phyloP scores from a whole-genome alignment of 2,888 invertebrate species.

The Nomada ferruginata region DNA sequence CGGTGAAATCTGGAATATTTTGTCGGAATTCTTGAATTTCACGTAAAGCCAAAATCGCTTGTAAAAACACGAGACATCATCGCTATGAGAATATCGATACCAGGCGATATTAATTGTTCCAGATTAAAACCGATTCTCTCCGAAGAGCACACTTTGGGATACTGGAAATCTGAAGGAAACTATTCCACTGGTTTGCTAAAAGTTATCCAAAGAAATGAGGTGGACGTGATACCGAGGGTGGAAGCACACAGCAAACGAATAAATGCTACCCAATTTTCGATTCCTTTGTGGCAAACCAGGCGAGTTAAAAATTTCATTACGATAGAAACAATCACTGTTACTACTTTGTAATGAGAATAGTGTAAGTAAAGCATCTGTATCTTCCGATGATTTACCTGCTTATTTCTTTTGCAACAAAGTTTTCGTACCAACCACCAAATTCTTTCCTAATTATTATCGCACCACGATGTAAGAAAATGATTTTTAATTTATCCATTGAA shows the following conservation, averaged over 20 bases:
- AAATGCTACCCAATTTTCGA: constrained; percentile 36
- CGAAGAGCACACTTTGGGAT: background rate
- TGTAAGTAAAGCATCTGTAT: too few relatives aligned
- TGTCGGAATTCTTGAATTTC: constrained; percentile 66
- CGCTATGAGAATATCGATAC: background rate
- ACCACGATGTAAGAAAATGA: background rate
- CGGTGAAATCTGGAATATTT: constrained; percentile 65
- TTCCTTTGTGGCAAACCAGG: constrained; percentile 62
- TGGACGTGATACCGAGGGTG: constrained; percentile 47
- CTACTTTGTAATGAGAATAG: too few relatives aligned
- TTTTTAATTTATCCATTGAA: background rate
- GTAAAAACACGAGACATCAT: background rate
- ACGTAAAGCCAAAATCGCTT: constrained; percentile 56
- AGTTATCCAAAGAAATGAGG: constrained; percentile 27
- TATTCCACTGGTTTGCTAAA: constrained; percentile 35
- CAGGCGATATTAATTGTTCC: background rate
- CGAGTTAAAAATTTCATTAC: background rate
- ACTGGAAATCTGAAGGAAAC: accelerated
- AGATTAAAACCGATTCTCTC: constrained; percentile 46
- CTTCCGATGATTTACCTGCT: too few relatives aligned
- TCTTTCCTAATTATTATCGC: background rate
- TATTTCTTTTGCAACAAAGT: too few relatives aligned
- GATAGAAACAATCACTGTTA: background rate
- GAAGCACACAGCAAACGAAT: constrained; percentile 1
- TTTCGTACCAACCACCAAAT: background rate